Conservation (phyloP, 2,797 vertebrate genomes). For the Channa striata region DNA sequence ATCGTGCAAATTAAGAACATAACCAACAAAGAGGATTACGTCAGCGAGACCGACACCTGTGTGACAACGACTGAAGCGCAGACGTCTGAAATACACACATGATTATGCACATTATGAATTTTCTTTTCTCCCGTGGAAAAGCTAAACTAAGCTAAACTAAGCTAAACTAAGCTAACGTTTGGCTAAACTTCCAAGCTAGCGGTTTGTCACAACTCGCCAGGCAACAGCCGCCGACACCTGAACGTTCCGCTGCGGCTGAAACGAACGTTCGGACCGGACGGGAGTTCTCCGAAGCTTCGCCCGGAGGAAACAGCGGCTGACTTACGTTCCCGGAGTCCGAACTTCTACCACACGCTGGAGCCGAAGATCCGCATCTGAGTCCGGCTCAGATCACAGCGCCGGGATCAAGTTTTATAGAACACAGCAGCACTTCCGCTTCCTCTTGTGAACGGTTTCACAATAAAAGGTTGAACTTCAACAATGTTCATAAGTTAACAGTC, state of each 20-base stretch:
- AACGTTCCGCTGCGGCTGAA: no score
- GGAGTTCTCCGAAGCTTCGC: rapidly evolving
- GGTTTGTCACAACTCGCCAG: neutral
- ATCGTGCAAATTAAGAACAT: no score
- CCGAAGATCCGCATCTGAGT: conserved; percentile 60
- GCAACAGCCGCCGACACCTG: no score
- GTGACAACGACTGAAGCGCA: neutral
- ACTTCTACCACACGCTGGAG: conserved; percentile 28
- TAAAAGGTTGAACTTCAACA: conserved; percentile 16
- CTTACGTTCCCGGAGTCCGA: conserved; percentile 25
- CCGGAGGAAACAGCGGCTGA: neutral
- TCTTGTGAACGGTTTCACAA: neutral
- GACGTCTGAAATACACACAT: no score
- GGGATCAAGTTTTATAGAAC: conserved; percentile 24
- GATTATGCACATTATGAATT: neutral
- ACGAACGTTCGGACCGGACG: no score
- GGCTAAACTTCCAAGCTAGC: conserved; percentile 7
- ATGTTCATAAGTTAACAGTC: no score
- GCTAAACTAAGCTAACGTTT: conserved; percentile 6
- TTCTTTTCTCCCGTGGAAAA: neutral
- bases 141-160: neutral
- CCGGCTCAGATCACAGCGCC: conserved; percentile 44
- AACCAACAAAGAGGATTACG: neutral
- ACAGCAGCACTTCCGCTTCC: neutral
- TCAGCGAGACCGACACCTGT: neutral